These are phyloP conservation scores for Huso huso DNA, from an alignment of 2,797 vertebrate species.

Conservation along the genomic window DNA sequence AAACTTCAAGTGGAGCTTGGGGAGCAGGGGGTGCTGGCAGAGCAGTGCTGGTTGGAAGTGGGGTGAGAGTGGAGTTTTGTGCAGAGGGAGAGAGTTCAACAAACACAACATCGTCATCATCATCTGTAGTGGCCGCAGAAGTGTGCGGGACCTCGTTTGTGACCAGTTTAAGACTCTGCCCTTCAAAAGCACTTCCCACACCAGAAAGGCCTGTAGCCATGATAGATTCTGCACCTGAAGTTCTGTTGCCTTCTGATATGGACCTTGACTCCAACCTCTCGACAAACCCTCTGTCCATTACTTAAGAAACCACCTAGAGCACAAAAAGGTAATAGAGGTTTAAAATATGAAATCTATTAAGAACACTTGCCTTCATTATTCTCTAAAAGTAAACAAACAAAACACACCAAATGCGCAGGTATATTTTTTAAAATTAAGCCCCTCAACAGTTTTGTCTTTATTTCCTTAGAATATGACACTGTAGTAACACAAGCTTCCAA, in stretches of 20 bases:
- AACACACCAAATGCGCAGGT: no score
- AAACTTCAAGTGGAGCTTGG: slow-evolving; percentile 47
- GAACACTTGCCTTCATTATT: no score
- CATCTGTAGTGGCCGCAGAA: slow-evolving; percentile 54
- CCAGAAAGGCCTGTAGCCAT: slow-evolving; percentile 77
- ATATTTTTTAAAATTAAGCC: no score
- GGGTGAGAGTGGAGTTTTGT: slow-evolving; percentile 38
- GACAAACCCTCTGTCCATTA: slow-evolving; percentile 73
- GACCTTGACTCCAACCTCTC: slow-evolving; percentile 63
- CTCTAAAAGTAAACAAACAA: no score
- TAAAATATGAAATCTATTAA: no score
- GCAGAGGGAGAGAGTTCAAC: slow-evolving; percentile 69
- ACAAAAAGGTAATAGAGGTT: slow-evolving; percentile 24
- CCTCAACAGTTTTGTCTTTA: no score
- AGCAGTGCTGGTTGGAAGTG: slow-evolving; percentile 21
- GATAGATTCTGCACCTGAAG: slow-evolving; percentile 58
- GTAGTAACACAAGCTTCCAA: no score
- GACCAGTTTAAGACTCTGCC: slow-evolving; percentile 56
- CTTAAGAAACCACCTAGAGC: slow-evolving; percentile 68
- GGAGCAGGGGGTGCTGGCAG: slow-evolving; percentile 54
- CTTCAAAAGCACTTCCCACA: slow-evolving; percentile 67
- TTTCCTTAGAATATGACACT: no score
- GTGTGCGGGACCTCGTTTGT: slow-evolving; percentile 52
- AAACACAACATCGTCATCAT: slow-evolving; percentile 84
- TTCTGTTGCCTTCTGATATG: slow-evolving; percentile 27